Conservation (phyloP, 2,797 vertebrate genomes). For the Pitangus sulphuratus region DNA sequence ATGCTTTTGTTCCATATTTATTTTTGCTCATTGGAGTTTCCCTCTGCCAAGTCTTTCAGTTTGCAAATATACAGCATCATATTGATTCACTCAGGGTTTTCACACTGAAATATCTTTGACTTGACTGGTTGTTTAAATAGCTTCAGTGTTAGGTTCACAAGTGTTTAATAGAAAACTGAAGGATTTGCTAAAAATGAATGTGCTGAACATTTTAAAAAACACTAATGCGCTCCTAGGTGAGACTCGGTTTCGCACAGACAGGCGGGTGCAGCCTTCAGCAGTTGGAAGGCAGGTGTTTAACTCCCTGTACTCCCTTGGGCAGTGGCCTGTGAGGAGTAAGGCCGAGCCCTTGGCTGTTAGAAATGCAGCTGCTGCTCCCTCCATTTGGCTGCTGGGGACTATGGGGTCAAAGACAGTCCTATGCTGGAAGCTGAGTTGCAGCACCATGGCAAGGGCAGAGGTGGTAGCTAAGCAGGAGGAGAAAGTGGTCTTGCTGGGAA, state of each 20-base stretch:
- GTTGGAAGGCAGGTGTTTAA: background rate
- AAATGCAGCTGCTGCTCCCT: background rate
- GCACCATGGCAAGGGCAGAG: background rate
- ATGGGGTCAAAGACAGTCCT: rapidly evolving
- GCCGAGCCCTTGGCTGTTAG: background rate
- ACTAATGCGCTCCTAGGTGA: background rate
- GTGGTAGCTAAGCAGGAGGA: background rate
- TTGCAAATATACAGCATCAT: background rate
- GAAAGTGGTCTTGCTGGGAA: background rate
- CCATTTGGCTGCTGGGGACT: background rate
- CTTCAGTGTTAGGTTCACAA: background rate
- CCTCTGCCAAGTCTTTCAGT: background rate
- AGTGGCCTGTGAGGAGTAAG: background rate
- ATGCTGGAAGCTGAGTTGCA: background rate
- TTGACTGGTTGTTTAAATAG: background rate
- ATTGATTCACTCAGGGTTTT: background rate
- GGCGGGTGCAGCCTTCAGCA: background rate
- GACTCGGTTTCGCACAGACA: background rate
- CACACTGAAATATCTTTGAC: background rate
- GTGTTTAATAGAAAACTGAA: background rate
- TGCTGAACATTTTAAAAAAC: background rate
- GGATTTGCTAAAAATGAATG: background rate
- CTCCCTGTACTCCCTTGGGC: background rate
- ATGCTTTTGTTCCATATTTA: background rate
- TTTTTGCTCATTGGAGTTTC: background rate